These are phyloP conservation scores for Morpho helenor DNA, from an alignment of 2,888 invertebrate species.

Conservation along the genomic window DNA sequence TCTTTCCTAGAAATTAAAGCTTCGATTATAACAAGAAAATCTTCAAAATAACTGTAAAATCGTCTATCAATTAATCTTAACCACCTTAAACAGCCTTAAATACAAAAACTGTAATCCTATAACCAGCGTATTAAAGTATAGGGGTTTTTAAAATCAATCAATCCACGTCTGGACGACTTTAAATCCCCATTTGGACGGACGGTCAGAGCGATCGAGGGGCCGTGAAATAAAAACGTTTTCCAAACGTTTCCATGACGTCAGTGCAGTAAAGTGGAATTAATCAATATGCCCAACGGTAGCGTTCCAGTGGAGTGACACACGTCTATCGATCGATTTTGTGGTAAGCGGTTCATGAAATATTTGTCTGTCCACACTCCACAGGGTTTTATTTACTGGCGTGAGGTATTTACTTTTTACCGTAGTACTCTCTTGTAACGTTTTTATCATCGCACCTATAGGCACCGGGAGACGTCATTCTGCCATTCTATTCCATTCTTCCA, in stretches of 20 bases:
- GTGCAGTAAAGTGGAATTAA: conserved; percentile 22
- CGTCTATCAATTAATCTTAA: too few relatives aligned
- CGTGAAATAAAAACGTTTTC: conserved; percentile 20
- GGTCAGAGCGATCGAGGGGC: conserved; percentile 4
- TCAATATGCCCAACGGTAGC: conserved; percentile 19
- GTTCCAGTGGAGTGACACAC: conserved; percentile 19
- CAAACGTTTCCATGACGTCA: conserved; percentile 15
- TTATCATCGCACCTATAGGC: too few relatives aligned
- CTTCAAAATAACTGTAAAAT: too few relatives aligned
- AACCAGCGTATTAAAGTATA: conserved; percentile 1
- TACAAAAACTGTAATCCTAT: background rate
- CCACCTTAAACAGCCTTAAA: too few relatives aligned
- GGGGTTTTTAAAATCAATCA: conserved; percentile 18
- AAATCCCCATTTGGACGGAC: conserved; percentile 21
- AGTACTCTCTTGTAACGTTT: too few relatives aligned
- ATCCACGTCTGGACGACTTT: conserved; percentile 19
- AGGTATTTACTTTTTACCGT: too few relatives aligned
- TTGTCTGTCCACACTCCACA: background rate
- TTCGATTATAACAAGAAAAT: too few relatives aligned
- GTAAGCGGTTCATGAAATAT: conserved; percentile 8
- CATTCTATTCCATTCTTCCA: background rate
- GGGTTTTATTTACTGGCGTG: too few relatives aligned
- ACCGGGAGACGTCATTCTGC: too few relatives aligned
- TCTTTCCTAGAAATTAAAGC: too few relatives aligned
- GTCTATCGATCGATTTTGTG: conserved; percentile 11